A percentile compares a stretch with the other conserved stretches of the same genome.
Conservation (phyloP, 2,888 invertebrate genomes). For the Minunthozetes semirufus region DNA sequence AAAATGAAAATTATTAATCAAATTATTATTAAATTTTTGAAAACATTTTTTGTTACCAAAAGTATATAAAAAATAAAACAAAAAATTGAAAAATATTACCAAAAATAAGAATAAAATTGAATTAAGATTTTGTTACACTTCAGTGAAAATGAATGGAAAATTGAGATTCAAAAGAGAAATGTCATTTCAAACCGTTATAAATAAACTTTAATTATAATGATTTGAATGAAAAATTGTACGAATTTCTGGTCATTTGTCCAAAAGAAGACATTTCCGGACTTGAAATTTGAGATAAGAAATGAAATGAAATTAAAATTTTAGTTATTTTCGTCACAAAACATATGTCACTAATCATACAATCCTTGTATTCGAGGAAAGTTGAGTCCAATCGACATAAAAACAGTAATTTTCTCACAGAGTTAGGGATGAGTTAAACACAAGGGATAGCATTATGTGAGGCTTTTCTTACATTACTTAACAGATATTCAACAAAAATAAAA, state of each 20-base stretch:
- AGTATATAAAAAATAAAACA: background rate
- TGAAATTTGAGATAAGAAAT: background rate
- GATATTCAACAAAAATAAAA: background rate
- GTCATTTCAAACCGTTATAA: too few relatives aligned
- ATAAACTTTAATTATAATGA: too few relatives aligned
- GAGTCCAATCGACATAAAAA: background rate
- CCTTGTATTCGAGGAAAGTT: background rate
- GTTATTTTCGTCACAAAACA: background rate
- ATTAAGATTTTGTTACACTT: background rate
- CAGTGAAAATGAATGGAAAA: background rate
- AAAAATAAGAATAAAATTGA: background rate
- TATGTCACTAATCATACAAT: background rate
- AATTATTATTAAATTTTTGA: too few relatives aligned
- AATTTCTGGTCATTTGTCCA: background rate
- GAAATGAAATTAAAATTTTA: background rate
- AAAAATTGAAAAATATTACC: background rate
- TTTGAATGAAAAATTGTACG: background rate
- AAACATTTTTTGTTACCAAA: background rate
- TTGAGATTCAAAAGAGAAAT: too few relatives aligned
- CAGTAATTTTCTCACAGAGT: background rate
- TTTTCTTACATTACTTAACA: background rate
- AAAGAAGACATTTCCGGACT: background rate
- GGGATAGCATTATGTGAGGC: background rate
- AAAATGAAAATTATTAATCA: too few relatives aligned
- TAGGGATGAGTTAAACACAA: background rate